These are phyloP conservation scores for Puma concolor DNA, from an alignment of 2,113 vertebrate species.

Conservation along the genomic window DNA sequence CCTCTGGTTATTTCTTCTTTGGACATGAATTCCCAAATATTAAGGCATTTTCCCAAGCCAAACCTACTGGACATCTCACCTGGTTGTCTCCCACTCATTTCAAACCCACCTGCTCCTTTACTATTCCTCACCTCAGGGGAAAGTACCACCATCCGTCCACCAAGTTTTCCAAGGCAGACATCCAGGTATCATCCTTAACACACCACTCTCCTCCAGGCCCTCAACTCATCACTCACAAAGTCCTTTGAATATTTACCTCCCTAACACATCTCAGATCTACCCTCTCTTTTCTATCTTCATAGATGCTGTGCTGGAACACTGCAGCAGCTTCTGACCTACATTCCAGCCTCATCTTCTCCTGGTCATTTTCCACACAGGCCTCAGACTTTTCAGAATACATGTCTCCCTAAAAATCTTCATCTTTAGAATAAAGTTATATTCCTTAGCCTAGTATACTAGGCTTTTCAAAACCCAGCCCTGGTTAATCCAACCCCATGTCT, in stretches of 20 bases:
- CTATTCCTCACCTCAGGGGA: neutral
- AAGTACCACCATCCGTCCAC: neutral
- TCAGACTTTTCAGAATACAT: neutral
- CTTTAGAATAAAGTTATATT: conserved; percentile 32
- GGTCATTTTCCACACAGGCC: neutral
- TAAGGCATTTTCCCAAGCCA: conserved; percentile 43
- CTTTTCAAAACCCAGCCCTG: neutral
- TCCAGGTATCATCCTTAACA: neutral
- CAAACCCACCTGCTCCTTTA: conserved; percentile 3
- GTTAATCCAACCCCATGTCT: neutral
- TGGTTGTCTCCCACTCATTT: neutral
- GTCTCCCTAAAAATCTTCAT: neutral
- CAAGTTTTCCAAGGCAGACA: neutral
- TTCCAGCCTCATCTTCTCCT: neutral
- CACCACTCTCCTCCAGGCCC: neutral
- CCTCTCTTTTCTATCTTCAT: neutral
- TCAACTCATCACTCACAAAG: conserved; percentile 20
- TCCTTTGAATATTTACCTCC: conserved; percentile 28
- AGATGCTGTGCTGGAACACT: neutral
- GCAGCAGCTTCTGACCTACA: neutral
- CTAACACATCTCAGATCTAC: neutral
- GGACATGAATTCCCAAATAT: conserved; percentile 9
- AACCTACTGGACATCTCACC: neutral
- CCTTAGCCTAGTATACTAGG: neutral
- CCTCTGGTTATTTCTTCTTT: conserved; percentile 8